Percentiles rank a stretch among this genome's conserved stretches.
Conservation (phyloP, 2,888 invertebrate species). For the Conomelus anceps region DNA sequence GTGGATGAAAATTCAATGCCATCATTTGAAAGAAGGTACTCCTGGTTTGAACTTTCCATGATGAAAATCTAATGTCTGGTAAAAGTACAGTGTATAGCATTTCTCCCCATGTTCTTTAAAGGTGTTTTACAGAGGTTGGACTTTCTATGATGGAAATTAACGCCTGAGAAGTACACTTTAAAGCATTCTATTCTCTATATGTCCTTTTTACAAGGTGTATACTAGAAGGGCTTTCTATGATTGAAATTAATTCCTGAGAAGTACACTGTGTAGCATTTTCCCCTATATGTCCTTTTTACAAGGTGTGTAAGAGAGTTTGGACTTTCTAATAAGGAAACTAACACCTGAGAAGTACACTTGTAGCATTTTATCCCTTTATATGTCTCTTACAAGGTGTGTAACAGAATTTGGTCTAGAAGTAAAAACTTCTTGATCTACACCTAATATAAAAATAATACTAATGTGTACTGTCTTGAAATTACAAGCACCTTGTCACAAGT, state of each 20-base stretch:
- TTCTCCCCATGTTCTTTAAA: neutral
- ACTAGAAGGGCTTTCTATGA: neutral
- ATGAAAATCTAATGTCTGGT: neutral
- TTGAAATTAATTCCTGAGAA: neutral
- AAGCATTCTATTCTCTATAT: neutral
- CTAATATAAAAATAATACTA: neutral
- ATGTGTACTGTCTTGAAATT: neutral
- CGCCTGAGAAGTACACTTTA: neutral
- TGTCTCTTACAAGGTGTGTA: neutral
- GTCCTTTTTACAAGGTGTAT: neutral
- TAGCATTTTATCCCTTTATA: neutral
- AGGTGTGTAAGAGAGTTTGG: neutral
- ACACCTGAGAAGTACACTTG: neutral
- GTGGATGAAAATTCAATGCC: too few species aligned
- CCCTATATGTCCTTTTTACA: neutral
- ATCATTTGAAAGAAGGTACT: neutral
- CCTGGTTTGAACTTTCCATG: neutral
- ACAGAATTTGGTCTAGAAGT: neutral
- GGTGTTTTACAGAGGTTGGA: neutral
- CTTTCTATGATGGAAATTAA: neutral
- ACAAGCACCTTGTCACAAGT: neutral
- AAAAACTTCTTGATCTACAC: neutral
- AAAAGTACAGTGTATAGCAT: neutral
- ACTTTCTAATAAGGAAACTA: neutral
- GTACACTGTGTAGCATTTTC: neutral